These are phyloP conservation scores for Griposia aprilina DNA, from an alignment of 2,888 invertebrate genomes.

Conservation along the genomic window DNA sequence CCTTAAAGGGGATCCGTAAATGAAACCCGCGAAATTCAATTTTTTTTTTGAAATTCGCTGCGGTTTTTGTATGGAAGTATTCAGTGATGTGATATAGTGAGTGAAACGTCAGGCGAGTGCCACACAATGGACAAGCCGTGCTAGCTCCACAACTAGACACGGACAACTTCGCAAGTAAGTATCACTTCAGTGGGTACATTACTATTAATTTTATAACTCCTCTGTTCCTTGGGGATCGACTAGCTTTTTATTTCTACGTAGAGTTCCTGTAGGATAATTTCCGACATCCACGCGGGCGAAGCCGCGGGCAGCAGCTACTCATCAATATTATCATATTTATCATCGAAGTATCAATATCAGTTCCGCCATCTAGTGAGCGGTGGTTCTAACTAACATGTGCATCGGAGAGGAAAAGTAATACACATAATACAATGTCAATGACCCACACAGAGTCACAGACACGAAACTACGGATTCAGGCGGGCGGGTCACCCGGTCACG, in stretches of 20 bases:
- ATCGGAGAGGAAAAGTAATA: conserved; percentile 14
- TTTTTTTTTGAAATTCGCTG: neutral
- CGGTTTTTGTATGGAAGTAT: neutral
- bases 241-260: no score
- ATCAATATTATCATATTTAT: neutral
- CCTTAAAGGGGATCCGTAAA: neutral
- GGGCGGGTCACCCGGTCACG: conserved; percentile 28
- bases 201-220: neutral
- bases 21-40: neutral
- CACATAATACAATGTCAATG: conserved; percentile 38
- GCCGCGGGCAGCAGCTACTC: no score
- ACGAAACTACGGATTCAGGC: conserved; percentile 5
- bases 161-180: neutral
- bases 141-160: neutral
- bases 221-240: no score
- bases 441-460: conserved; percentile 9
- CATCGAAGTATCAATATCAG: neutral
- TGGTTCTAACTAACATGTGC: neutral
- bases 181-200: neutral
- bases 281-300: no score
- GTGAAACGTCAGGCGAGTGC: neutral
- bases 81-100: no score
- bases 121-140: neutral
- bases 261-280: no score
- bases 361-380: conserved; percentile 14